Evolutionary conservation across 2,888 invertebrate species (phyloP).

Genomic region (Sclerodermus sp.): DNA sequence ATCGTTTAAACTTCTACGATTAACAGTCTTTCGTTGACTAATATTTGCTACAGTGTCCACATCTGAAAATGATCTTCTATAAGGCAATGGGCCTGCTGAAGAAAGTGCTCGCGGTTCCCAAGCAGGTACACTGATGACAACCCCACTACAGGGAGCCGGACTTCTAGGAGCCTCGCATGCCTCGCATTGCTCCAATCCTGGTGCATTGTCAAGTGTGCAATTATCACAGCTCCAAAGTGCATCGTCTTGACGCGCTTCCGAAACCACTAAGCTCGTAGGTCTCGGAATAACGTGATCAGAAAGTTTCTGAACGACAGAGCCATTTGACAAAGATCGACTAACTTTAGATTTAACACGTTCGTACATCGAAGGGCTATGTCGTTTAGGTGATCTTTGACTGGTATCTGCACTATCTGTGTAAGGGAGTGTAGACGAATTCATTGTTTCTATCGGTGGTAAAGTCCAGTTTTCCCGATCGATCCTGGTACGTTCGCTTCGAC

Average conservation of each 20-base stretch:
- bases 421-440: conserved; percentile 42
- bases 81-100: conserved; percentile 51
- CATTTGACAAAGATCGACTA: conserved; percentile 68
- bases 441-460: conserved; percentile 46
- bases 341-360: conserved; percentile 61
- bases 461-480: conserved; percentile 50
- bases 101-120: conserved; percentile 55
- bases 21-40: conserved; percentile 59
- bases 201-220: conserved; percentile 76
- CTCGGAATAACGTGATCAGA: conserved; percentile 60
- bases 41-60: conserved; percentile 53
- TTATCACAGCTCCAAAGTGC: conserved; percentile 70
- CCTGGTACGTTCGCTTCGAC: conserved; percentile 37
- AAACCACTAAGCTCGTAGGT: conserved; percentile 65
- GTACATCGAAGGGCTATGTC: conserved; percentile 59
- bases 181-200: conserved; percentile 69
- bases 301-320: conserved; percentile 66
- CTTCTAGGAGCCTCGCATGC: conserved; percentile 73
- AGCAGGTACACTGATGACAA: conserved; percentile 59
- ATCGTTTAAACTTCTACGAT: conserved; percentile 59
- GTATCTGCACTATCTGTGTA: conserved; percentile 41
- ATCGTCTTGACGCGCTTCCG: conserved; percentile 54
- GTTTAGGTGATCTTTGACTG: conserved; percentile 59
- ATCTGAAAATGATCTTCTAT: conserved; percentile 57
- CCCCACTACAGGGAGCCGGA: conserved; percentile 58